phyloP scores from a whole-genome alignment of 2,797 vertebrate species.

The Tokudaia tokunoshimensis region DNA sequence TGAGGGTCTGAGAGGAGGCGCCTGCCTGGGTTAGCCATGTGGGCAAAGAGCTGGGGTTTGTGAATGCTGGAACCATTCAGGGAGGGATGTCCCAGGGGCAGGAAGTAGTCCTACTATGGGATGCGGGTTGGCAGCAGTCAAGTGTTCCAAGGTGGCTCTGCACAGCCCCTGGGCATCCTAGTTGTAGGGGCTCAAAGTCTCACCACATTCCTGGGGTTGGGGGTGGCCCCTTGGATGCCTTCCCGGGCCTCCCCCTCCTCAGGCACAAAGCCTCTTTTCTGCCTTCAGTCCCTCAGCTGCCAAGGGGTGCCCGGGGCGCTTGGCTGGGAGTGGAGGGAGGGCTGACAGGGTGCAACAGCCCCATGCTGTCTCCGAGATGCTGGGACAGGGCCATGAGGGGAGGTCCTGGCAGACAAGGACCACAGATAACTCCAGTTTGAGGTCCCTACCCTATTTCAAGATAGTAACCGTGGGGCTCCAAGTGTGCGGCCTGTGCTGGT shows the following conservation, averaged over 20 bases:
- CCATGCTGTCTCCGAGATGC: constrained; percentile 39
- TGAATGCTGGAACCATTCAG: neutral
- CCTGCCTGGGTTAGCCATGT: neutral
- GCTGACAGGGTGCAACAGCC: constrained; percentile 1
- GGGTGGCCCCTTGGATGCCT: constrained; percentile 63
- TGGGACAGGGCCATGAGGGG: constrained; percentile 51
- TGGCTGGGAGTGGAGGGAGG: constrained; percentile 60
- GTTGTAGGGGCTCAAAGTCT: constrained; percentile 59
- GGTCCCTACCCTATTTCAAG: neutral
- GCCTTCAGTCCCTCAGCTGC: constrained; percentile 67
- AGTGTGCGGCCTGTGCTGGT: accelerated
- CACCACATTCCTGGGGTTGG: constrained; percentile 73
- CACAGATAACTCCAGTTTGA: neutral
- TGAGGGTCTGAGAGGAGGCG: neutral
- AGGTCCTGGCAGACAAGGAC: constrained; percentile 23
- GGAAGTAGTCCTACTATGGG: neutral
- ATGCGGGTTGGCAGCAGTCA: neutral
- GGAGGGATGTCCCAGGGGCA: neutral
- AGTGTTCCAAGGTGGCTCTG: neutral
- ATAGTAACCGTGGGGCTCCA: neutral
- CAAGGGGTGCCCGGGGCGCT: constrained; percentile 72
- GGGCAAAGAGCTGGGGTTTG: neutral
- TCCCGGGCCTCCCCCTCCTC: constrained; percentile 69
- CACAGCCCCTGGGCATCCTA: constrained; percentile 37
- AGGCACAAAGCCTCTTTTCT: constrained; percentile 87